Evolutionary conservation across 2,113 vertebrate genomes (phyloP), one percentile per base, ranked within the genome.

Genomic region (Oreochromis tanganicae): DNA sequence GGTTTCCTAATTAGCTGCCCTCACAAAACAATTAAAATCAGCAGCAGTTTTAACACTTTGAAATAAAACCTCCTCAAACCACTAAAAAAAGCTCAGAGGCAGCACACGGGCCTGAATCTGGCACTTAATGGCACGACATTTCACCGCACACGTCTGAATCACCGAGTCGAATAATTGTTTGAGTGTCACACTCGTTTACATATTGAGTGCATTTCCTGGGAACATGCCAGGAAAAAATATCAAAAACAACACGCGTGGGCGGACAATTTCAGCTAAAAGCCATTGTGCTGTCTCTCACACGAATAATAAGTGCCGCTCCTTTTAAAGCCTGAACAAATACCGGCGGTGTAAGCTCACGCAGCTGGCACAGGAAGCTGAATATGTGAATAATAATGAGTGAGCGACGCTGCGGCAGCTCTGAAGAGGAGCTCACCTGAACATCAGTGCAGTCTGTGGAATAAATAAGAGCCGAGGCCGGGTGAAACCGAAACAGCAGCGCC

Each of bases 171-270:
- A 75, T 89, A 91, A 93, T 88, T 89, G 89, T 88, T 82, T 80
- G 81, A 82, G 80, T 57, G 86, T 86, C 86, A 82, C 66, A 36
- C 85, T 89, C 38, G 61, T 87, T 93, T 88, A 66, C 92, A 93
- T 89, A 80, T 80, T 75, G 78, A 89, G 87, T 54, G 83, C 21
- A 56, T 86, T 87, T 89, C 83, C 80, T 32, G 38, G 82, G 54
- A 89, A 85, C 54, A 4, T 1, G 21, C 4, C 17, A n/a, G 34
- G 21, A 32, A 55, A 68, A 71, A 55, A 32, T n/a, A 12, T 34
- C 8, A 84, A 34, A 57, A 41, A 43, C 52, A 59, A 63, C 59
- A 50, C 0, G 61, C 27, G 88, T 85, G 86, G 91, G 91, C 7
- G 80, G 78, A 84, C 63, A 71, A 9, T 61, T 85, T 55, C 32